Evolutionary conservation across 92 coral and sea anemone genomes (phyloP).

Genomic region (Phenganax subtilis): DNA sequence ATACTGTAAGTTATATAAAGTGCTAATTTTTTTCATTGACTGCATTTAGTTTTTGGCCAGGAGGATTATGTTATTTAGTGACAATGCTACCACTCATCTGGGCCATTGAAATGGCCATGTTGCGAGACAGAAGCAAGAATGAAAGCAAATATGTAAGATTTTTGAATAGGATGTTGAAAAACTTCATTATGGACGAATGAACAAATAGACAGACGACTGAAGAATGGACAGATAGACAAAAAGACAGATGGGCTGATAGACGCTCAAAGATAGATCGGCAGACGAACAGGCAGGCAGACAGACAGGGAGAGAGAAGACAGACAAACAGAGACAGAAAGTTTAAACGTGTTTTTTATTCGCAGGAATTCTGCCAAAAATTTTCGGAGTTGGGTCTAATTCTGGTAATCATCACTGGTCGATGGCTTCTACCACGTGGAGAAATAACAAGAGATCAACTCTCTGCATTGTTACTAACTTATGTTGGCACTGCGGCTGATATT

Average conservation of each 20-base stretch:
- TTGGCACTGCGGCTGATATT: conserved; percentile 96
- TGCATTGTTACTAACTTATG: conserved; percentile 78
- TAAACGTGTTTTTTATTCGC: background rate
- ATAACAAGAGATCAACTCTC: conserved; percentile 97
- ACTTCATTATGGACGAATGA: background rate
- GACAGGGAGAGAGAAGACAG: too few relatives aligned
- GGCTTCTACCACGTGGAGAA: conserved; percentile 96
- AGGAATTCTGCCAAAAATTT: conserved; percentile 63
- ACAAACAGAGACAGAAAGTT: background rate
- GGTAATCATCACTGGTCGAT: conserved; percentile 81
- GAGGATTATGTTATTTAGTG: conserved; percentile 78
- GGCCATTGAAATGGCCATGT: conserved; percentile 79
- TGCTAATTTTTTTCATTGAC: background rate
- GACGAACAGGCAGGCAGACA: background rate
- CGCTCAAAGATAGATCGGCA: background rate
- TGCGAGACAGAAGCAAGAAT: conserved; percentile 36
- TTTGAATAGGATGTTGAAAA: background rate
- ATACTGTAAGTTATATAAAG: background rate
- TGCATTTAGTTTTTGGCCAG: conserved; percentile 82
- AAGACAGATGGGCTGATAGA: background rate
- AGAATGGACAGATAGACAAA: background rate
- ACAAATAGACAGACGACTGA: background rate
- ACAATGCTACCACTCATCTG: conserved; percentile 80
- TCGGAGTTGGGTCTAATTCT: conserved; percentile 88
- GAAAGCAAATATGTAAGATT: conserved; percentile 26